A percentile compares a stretch with the other conserved stretches of the same genome.
These are phyloP conservation scores for Coccyzus lansbergi DNA, from an alignment of 2,797 vertebrate species.

Conservation along the genomic window DNA sequence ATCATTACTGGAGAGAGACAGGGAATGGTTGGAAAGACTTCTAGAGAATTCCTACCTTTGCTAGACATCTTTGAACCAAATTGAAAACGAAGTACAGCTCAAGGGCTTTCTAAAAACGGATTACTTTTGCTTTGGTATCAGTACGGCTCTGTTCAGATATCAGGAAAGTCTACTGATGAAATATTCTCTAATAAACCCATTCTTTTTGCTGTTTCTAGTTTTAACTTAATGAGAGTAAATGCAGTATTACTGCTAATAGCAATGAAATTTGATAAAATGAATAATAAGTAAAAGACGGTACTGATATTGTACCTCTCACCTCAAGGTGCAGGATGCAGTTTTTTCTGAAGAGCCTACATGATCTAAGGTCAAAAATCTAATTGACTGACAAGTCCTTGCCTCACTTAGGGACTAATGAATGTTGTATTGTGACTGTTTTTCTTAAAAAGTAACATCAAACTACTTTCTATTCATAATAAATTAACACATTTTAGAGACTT, in stretches of 20 bases:
- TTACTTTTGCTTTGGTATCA: not conserved
- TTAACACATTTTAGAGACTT: constrained; percentile 70
- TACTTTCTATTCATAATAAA: constrained; percentile 74
- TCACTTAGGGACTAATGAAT: constrained; percentile 69
- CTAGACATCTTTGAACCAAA: not conserved
- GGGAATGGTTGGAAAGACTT: not conserved
- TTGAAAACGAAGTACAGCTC: not conserved
- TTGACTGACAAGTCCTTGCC: constrained; percentile 69
- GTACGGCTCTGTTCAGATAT: not conserved
- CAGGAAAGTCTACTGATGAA: not conserved
- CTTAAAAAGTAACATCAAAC: constrained; percentile 66
- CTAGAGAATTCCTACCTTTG: not conserved
- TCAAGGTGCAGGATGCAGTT: constrained; percentile 61
- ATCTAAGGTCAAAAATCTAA: constrained; percentile 56
- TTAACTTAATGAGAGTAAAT: not conserved
- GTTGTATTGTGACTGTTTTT: constrained; percentile 71
- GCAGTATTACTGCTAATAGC: constrained; percentile 6
- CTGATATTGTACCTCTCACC: constrained; percentile 67
- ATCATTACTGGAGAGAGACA: not conserved
- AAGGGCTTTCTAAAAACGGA: not conserved
- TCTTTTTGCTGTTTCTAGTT: not conserved
- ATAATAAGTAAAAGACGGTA: constrained; percentile 45
- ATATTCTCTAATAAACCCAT: not conserved
- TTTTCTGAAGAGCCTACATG: constrained; percentile 49
- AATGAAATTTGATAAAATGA: constrained; percentile 37